These are phyloP conservation scores for Triplophysa dalaica DNA, from an alignment of 2,113 vertebrate species.

Conservation along the genomic window DNA sequence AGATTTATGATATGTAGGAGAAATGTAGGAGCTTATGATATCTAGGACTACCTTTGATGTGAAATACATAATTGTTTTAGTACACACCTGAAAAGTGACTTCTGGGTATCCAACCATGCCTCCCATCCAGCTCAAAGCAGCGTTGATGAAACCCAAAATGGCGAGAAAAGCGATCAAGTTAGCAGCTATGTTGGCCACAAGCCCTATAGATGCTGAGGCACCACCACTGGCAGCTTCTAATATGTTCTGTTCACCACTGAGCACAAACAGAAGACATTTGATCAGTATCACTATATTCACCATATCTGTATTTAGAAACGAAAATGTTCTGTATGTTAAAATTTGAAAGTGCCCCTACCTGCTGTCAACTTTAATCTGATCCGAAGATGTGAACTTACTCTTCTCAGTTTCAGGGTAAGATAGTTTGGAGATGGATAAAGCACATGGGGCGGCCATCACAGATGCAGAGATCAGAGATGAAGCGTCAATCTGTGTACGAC, in stretches of 20 bases:
- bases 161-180: constrained; percentile 92
- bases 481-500: constrained; percentile 81
- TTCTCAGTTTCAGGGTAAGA: constrained; percentile 89
- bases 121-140: constrained; percentile 83
- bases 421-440: constrained; percentile 89
- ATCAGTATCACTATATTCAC: neutral
- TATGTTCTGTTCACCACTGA: constrained; percentile 84
- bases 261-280: neutral
- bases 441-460: constrained; percentile 95
- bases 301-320: neutral
- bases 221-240: constrained; percentile 89
- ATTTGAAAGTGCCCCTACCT: constrained; percentile 62
- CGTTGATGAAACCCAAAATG: constrained; percentile 84
- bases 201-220: constrained; percentile 79
- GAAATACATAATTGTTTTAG: neutral
- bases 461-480: constrained; percentile 88
- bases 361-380: constrained; percentile 69
- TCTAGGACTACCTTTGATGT: too few species aligned
- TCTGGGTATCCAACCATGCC: constrained; percentile 81
- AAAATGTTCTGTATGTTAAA: neutral
- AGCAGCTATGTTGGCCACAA: constrained; percentile 86
- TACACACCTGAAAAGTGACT: constrained; percentile 86
- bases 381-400: constrained; percentile 74
- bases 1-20: neutral
- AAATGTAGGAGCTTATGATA: too few species aligned